phyloP scores from a whole-genome alignment of 2,113 vertebrate species.

The Clupea harengus region DNA sequence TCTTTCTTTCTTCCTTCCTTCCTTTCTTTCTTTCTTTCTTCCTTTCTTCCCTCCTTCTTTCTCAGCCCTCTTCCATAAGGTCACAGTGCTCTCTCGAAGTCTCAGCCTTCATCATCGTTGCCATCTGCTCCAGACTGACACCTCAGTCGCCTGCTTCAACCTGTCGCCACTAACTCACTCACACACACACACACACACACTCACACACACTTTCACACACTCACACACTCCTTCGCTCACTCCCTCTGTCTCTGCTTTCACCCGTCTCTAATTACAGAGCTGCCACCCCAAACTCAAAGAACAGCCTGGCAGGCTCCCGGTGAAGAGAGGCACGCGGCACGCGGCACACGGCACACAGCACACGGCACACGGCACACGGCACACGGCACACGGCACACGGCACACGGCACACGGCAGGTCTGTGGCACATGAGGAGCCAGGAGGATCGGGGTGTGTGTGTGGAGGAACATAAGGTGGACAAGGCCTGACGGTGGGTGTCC shows the following conservation, averaged over 20 bases:
- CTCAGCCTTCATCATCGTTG: conserved; percentile 30
- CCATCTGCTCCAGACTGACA: conserved; percentile 63
- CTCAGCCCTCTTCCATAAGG: not conserved
- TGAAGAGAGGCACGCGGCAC: no score
- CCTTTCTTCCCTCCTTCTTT: not conserved
- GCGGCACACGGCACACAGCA: no score
- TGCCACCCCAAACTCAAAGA: not conserved
- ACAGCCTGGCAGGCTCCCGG: no score
- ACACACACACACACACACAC: not conserved
- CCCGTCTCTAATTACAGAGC: conserved; percentile 36
- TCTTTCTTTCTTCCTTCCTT: not conserved
- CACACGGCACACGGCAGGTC: no score
- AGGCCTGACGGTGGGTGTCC: no score
- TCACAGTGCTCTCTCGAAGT: not conserved
- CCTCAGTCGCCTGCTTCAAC: conserved; percentile 54
- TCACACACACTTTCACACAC: not conserved
- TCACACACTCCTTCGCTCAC: not conserved
- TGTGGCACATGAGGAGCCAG: no score
- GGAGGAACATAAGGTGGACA: no score
- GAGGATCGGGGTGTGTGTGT: no score
- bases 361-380: no score
- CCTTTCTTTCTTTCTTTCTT: not conserved
- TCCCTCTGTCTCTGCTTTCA: no score
- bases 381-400: no score
- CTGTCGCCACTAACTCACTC: not conserved